Evolutionary conservation across 2,888 invertebrate genomes (phyloP).

Genomic region (Macrophya annulata): DNA sequence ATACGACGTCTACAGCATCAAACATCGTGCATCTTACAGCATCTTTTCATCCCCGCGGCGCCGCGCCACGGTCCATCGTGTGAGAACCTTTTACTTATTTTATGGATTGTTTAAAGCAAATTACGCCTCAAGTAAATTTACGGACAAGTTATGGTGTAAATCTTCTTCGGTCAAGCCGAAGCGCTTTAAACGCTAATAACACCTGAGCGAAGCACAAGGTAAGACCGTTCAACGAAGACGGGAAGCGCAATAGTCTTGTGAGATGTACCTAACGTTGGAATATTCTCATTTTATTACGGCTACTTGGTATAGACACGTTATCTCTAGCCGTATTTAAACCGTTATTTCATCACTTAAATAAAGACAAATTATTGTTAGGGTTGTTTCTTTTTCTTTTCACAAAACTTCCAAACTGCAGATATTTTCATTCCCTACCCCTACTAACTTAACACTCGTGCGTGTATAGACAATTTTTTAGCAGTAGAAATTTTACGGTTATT

Average conservation of each 20-base stretch:
- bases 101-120: slow-evolving; percentile 63
- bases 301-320: slow-evolving; percentile 17
- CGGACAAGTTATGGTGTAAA: slow-evolving; percentile 64
- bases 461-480: too few species aligned
- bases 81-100: slow-evolving; percentile 60
- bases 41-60: slow-evolving; percentile 30
- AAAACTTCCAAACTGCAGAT: background rate
- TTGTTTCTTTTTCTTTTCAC: background rate
- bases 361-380: background rate
- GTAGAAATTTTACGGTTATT: background rate
- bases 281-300: slow-evolving; percentile 35
- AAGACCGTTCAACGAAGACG: slow-evolving; percentile 24
- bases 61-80: slow-evolving; percentile 2
- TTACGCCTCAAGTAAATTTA: slow-evolving; percentile 64
- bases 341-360: slow-evolving; percentile 11
- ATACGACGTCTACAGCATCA: slow-evolving; percentile 3
- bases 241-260: slow-evolving; percentile 16
- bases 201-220: slow-evolving; percentile 49
- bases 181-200: slow-evolving; percentile 66
- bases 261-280: slow-evolving; percentile 19
- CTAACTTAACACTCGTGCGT: too few species aligned
- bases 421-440: too few species aligned
- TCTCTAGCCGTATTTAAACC: slow-evolving; percentile 13
- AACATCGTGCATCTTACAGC: background rate
- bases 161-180: slow-evolving; percentile 60